Base-by-base conservation (phyloP, 2,113 vertebrate genomes). In the Pica pica region DNA sequence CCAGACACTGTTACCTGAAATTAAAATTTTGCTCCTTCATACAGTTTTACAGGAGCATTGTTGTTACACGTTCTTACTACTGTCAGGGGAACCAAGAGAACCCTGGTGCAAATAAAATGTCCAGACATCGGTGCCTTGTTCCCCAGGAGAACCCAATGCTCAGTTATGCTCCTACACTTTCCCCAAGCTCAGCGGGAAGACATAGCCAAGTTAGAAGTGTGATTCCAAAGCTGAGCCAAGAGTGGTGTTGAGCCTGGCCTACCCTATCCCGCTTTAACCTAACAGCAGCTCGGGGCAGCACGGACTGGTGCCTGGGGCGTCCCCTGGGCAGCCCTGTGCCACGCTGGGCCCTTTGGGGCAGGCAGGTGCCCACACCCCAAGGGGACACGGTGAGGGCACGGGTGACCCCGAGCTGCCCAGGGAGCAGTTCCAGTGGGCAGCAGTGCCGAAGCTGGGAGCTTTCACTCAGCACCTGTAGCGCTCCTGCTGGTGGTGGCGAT, bases 121-220 rank as follows among this genome's bases (percentile, higher is more conserved):
- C 30, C 6, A 5, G 12, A 16, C 6, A 2, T 1, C 21, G 2
- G 23, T 12, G 30, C 13, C 23, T 20, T 24, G 4, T 2, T 82
- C 15, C 50, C 26, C 35, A 18, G 8, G 33, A 83, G 33, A 41
- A 18, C 19, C 39, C 49, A 47, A 0, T 2, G 2, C 37, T 61
- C 33, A 2, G 16, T 17, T 13, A 35, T 1, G 11, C 21, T 17
- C 30, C 33, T 11, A 19, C 28, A 39, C 26, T 42, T 35, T 73
- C 20, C 28, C 16, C 6, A 13, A 20, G 22, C 12, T 8, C 42
- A 65, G 28, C 1, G 1, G 22, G 18, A 49, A 67, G 21, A 7
- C 7, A 3, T 1, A 17, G 20, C 44, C 27, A 8, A 3, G 17
- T 24, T 11, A 52, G 26, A 56, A 24, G 23, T 0, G 2, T 5